These are phyloP conservation scores for Pseudobourletiella spinata DNA, from an alignment of 1,140 invertebrate genomes.

Conservation along the genomic window DNA sequence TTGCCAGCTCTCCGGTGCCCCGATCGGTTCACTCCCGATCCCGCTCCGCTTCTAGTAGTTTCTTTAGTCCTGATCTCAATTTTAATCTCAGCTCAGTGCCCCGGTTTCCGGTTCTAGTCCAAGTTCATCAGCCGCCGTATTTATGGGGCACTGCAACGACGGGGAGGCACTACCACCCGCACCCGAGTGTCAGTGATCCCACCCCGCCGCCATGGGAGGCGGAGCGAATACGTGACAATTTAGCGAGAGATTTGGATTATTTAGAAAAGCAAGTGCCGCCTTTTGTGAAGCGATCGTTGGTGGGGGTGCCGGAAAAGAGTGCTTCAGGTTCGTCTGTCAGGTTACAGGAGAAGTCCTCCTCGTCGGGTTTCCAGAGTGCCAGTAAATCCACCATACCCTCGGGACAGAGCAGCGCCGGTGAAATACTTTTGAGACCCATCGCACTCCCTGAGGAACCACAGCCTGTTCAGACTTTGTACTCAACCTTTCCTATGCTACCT, in stretches of 20 bases:
- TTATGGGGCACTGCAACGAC: conserved; percentile 35
- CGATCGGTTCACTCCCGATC: conserved; percentile 23
- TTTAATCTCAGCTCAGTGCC: conserved; percentile 29
- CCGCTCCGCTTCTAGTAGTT: conserved; percentile 22
- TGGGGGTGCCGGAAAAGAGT: conserved; percentile 16
- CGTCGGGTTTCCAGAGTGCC: conserved; percentile 35
- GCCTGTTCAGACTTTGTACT: conserved; percentile 11
- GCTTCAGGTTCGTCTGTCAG: conserved; percentile 22
- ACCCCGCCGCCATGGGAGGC: conserved; percentile 36
- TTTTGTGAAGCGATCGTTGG: conserved; percentile 23
- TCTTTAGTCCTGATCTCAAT: conserved; percentile 31
- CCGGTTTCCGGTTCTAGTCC: conserved; percentile 36
- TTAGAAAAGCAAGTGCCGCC: conserved; percentile 35
- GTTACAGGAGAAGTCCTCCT: conserved; percentile 30
- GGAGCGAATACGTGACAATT: conserved; percentile 33
- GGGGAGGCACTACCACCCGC: conserved; percentile 36
- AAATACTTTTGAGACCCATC: conserved; percentile 33
- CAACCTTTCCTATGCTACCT: conserved; percentile 10
- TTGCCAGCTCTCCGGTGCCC: conserved; percentile 34
- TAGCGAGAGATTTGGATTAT: conserved; percentile 35
- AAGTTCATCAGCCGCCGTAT: conserved; percentile 37
- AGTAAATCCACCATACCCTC: conserved; percentile 32
- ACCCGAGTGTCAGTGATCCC: conserved; percentile 17
- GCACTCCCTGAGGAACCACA: conserved; percentile 27
- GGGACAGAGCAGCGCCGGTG: conserved; percentile 25